Percentiles rank a stretch among this genome's conserved stretches.
Evolutionary conservation across 2,797 vertebrate genomes (phyloP).

Genomic region (Staurois parvus): DNA sequence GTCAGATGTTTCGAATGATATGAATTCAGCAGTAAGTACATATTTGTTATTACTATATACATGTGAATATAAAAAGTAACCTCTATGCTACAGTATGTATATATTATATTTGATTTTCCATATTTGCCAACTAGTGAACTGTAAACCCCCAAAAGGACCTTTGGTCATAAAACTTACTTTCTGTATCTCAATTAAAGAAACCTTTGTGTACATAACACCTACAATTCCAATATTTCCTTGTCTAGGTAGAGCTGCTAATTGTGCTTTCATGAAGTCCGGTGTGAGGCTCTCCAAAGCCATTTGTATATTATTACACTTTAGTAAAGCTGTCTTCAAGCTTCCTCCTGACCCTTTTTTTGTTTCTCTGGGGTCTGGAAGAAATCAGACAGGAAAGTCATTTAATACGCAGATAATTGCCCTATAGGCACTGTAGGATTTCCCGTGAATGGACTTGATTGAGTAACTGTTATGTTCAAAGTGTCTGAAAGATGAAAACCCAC

Average conservation of each 20-base stretch:
- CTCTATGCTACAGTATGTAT: too few species aligned
- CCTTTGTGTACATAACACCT: constrained; percentile 1
- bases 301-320: constrained; percentile 45
- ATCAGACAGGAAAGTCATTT: constrained; percentile 56
- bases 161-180: too few species aligned
- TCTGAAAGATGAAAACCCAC: constrained; percentile 33
- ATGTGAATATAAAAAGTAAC: too few species aligned
- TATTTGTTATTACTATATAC: too few species aligned
- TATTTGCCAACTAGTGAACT: too few species aligned
- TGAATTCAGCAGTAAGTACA: too few species aligned
- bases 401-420: constrained; percentile 52
- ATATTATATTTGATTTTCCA: too few species aligned
- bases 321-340: constrained; percentile 36
- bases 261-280: constrained; percentile 8
- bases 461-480: constrained; percentile 56
- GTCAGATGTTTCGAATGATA: too few species aligned
- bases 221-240: background rate
- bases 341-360: constrained; percentile 32
- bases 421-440: constrained; percentile 49
- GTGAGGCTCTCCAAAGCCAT: constrained; percentile 8
- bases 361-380: constrained; percentile 48
- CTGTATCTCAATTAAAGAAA: too few species aligned
- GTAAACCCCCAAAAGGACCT: too few species aligned
- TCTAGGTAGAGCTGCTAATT: background rate
- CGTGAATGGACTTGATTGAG: constrained; percentile 53